Evolutionary conservation across 2,888 invertebrate species (phyloP), one percentile per base, ranked within the genome.

Genomic region (Agrenia bidenticulata): DNA sequence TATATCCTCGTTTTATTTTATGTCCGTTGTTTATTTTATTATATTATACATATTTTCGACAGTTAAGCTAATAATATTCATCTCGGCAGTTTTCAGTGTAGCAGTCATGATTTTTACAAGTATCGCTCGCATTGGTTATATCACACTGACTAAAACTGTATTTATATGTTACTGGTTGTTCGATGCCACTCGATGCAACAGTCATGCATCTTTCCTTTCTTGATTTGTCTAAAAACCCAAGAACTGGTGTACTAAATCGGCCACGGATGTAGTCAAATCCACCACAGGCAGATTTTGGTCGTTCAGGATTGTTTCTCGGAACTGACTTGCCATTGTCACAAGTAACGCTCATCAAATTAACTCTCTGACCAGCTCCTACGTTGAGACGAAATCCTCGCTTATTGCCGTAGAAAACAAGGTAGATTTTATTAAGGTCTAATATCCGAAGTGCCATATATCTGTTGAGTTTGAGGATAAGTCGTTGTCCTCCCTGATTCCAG

Each of bases 401-500:
- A 26, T 68, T 66, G 2, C 66, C 70, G 51, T 66, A 63, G 57
- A 64, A 71, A 4, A 62, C 68, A 0, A 71, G 63, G 41, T 62
- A 61, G 13, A 71, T 66, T 37, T 56, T 63, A 27, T 61, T 58
- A 21, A 54, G 45, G 19, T 71, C 67, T 1, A 64, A 61, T 7
- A 71, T 50, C 27, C 62, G 42, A 0, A 71, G 19, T 4, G 62
- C 61, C 50, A 71, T 55, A 54, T 62, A 71, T 27, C 63, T 61
- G 27, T 71, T 71, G 11, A 71, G 58, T 56, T 71, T 71, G 19
- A 71, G 1, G n/a, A 63, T 61, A 23, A 71, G 50, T 41, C 66
- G 41, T 19, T 66, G 65, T 9, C 70, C 70, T 13, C 70, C 70
- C 15, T 54, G 27, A 37, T 71, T 64, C 70, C 70, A 71, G 4